A percentile compares a stretch with the other conserved stretches of the same genome.
Conservation (phyloP, 2,888 invertebrate genomes). For the Hipparchia semele region DNA sequence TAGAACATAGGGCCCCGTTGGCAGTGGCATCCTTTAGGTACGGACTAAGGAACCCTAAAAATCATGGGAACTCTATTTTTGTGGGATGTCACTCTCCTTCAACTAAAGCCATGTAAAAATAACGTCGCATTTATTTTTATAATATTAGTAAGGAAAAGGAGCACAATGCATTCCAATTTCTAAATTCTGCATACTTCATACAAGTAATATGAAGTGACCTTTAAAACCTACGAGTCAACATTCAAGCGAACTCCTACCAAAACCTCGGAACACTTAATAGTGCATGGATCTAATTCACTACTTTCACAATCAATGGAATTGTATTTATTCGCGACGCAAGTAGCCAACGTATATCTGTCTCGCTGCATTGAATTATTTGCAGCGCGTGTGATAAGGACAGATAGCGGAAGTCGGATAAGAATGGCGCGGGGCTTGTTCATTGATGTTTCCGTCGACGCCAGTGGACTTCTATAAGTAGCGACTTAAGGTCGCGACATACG, state of each 20-base stretch:
- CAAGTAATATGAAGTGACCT: slow-evolving; percentile 32
- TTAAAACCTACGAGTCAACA: slow-evolving; percentile 35
- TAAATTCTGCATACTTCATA: background rate
- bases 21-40: no score
- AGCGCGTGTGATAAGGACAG: slow-evolving; percentile 56
- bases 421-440: slow-evolving; percentile 70
- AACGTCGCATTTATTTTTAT: no score
- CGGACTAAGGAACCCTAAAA: no score
- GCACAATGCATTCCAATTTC: no score
- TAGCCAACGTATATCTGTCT: slow-evolving; percentile 48
- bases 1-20: no score
- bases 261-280: no score
- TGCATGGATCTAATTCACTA: slow-evolving; percentile 47
- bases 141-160: no score
- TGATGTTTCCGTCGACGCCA: slow-evolving; percentile 64
- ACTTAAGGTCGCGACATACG: no score
- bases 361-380: slow-evolving; percentile 42
- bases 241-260: no score
- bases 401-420: slow-evolving; percentile 69
- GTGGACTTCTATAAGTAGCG: slow-evolving; percentile 44
- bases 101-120: no score
- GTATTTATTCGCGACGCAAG: slow-evolving; percentile 53
- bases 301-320: slow-evolving; percentile 59
- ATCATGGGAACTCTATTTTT: no score
- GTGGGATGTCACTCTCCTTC: no score